phyloP scores from a whole-genome alignment of 1,140 invertebrate species.

The Centruroides sculpturatus region DNA sequence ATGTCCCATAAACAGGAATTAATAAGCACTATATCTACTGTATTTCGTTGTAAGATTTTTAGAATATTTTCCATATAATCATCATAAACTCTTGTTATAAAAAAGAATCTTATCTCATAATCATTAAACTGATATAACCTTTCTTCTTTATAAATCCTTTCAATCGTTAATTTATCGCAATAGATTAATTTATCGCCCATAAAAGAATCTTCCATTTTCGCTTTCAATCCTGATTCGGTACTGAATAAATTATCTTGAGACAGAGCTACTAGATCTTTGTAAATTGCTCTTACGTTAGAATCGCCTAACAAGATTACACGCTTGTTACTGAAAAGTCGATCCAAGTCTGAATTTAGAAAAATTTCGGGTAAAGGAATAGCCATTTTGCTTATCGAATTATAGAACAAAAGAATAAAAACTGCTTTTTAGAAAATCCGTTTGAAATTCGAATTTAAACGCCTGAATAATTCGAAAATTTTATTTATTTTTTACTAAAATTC shows the following conservation, averaged over 20 bases:
- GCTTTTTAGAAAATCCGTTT: no score
- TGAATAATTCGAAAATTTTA: no score
- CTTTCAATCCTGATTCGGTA: slow-evolving; percentile 13
- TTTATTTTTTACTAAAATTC: no score
- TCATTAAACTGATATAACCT: slow-evolving; percentile 20
- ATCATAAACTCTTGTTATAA: slow-evolving; percentile 32
- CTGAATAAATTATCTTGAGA: slow-evolving; percentile 24
- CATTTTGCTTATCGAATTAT: no score
- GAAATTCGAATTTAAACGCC: no score
- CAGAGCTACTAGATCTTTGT: slow-evolving; percentile 31
- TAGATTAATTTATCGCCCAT: slow-evolving; percentile 26
- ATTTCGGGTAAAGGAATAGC: neutral
- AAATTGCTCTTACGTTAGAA: slow-evolving; percentile 25
- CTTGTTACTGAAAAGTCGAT: neutral
- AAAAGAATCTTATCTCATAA: slow-evolving; percentile 26
- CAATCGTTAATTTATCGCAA: slow-evolving; percentile 25
- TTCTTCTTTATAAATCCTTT: slow-evolving; percentile 27
- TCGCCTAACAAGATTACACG: slow-evolving; percentile 5
- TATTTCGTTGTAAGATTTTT: slow-evolving; percentile 20
- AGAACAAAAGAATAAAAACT: no score
- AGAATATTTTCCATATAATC: slow-evolving; percentile 28
- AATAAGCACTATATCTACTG: slow-evolving; percentile 34
- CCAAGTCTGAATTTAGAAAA: neutral
- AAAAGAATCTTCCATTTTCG: slow-evolving; percentile 27
- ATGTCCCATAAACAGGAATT: slow-evolving; percentile 40